Percentiles rank a stretch among this genome's conserved stretches.
phyloP scores from a whole-genome alignment of 2,113 vertebrate species.

The Dendropsophus ebraccatus region DNA sequence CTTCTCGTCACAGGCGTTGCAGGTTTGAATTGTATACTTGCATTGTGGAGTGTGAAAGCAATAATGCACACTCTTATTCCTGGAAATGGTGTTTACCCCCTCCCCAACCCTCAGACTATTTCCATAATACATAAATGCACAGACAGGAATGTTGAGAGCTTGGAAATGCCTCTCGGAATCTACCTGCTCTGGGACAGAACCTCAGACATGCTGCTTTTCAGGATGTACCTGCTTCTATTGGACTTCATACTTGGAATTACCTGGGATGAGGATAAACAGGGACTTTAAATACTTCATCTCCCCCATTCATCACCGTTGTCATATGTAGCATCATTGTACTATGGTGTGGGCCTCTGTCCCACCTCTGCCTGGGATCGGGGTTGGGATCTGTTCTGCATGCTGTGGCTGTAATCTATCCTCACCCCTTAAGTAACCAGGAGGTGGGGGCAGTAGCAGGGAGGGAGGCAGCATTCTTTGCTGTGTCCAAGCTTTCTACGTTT shows the following conservation, averaged over 20 bases:
- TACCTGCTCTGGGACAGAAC: background rate
- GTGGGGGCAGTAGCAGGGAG: slow-evolving; percentile 30
- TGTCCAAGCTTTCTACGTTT: slow-evolving; percentile 46
- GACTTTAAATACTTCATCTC: slow-evolving; percentile 9
- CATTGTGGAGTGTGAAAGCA: slow-evolving; percentile 48
- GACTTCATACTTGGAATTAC: slow-evolving; percentile 36
- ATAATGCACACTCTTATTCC: slow-evolving; percentile 41
- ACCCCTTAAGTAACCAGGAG: background rate
- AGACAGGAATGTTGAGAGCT: slow-evolving; percentile 35
- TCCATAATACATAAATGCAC: slow-evolving; percentile 22
- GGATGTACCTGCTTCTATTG: slow-evolving; percentile 28
- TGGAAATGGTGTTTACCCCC: slow-evolving; percentile 16
- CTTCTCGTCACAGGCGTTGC: slow-evolving; percentile 17
- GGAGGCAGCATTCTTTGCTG: slow-evolving; percentile 32
- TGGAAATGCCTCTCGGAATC: background rate
- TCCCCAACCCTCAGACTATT: background rate
- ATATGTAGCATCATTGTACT: slow-evolving; percentile 54
- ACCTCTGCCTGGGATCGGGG: slow-evolving; percentile 13
- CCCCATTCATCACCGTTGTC: slow-evolving; percentile 27
- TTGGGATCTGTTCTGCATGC: slow-evolving; percentile 38
- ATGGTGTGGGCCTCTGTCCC: slow-evolving; percentile 29
- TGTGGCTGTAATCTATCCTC: slow-evolving; percentile 25
- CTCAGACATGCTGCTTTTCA: slow-evolving; percentile 56
- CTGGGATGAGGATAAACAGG: slow-evolving; percentile 39
- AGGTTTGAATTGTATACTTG: slow-evolving; percentile 28